phyloP scores from a whole-genome alignment of 1,140 invertebrate genomes.

The Oryctes rhinoceros region DNA sequence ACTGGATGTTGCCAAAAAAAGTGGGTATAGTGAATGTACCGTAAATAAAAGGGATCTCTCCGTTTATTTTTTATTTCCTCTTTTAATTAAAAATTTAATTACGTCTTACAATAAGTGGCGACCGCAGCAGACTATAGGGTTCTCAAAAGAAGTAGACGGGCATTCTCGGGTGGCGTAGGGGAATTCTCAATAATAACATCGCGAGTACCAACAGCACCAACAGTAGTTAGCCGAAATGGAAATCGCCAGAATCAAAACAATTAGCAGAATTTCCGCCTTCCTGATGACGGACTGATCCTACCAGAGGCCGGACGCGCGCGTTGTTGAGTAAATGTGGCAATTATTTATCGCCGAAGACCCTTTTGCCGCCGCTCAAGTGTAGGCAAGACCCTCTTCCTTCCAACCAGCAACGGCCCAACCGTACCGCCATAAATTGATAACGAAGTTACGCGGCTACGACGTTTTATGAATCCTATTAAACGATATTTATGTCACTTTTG shows the following conservation, averaged over 20 bases:
- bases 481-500: constrained; percentile 37
- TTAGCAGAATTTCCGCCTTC: constrained; percentile 8
- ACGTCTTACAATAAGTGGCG: too few relatives aligned
- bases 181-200: too few relatives aligned
- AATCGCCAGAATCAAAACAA: constrained; percentile 20
- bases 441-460: constrained; percentile 17
- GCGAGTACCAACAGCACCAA: too few relatives aligned
- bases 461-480: constrained; percentile 36
- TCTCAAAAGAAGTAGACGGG: too few relatives aligned
- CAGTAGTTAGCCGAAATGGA: background rate
- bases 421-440: constrained; percentile 30
- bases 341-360: constrained; percentile 21
- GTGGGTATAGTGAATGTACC: too few relatives aligned
- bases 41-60: too few relatives aligned
- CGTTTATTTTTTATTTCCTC: too few relatives aligned
- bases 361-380: background rate
- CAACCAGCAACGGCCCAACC: background rate
- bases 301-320: background rate
- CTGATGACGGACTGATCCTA: background rate
- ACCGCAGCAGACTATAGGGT: too few relatives aligned
- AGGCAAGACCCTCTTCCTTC: background rate
- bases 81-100: too few relatives aligned
- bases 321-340: constrained; percentile 17
- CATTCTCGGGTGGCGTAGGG: too few relatives aligned
- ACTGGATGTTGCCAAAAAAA: too few relatives aligned